These are phyloP conservation scores for Emydoidea blandingii DNA, from an alignment of 2,797 vertebrate genomes.

Conservation along the genomic window DNA sequence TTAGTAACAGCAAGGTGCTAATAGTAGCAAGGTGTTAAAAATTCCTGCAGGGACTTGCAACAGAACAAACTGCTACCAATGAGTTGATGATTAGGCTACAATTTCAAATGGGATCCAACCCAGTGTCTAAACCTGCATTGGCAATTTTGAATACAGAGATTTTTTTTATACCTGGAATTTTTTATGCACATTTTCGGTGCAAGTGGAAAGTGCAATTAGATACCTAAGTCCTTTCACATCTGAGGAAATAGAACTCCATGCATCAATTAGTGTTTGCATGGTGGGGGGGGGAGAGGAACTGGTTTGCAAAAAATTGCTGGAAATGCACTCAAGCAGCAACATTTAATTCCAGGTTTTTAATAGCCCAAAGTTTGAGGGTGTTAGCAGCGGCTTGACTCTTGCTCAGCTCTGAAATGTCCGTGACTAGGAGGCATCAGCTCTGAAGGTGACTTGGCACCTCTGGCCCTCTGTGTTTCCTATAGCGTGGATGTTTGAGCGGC, in stretches of 20 bases:
- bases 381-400: background rate
- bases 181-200: background rate
- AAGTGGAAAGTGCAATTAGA: too few relatives aligned
- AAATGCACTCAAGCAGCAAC: too few relatives aligned
- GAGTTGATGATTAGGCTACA: background rate
- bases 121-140: background rate
- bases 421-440: background rate
- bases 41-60: background rate
- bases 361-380: too few relatives aligned
- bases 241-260: background rate
- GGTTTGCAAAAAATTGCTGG: background rate
- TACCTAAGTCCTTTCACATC: background rate
- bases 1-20: background rate
- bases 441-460: background rate
- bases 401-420: background rate
- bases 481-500: accelerated
- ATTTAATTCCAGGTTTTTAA: too few relatives aligned
- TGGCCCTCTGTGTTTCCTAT: background rate
- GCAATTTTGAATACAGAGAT: background rate
- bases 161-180: background rate
- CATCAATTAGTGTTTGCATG: background rate
- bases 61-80: background rate
- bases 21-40: too few relatives aligned
- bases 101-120: background rate
- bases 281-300: too few relatives aligned